A percentile compares a stretch with the other conserved stretches of the same genome.
Evolutionary conservation across 2,888 invertebrate genomes (phyloP).

Genomic region (Lissocephala sabroskyi): DNA sequence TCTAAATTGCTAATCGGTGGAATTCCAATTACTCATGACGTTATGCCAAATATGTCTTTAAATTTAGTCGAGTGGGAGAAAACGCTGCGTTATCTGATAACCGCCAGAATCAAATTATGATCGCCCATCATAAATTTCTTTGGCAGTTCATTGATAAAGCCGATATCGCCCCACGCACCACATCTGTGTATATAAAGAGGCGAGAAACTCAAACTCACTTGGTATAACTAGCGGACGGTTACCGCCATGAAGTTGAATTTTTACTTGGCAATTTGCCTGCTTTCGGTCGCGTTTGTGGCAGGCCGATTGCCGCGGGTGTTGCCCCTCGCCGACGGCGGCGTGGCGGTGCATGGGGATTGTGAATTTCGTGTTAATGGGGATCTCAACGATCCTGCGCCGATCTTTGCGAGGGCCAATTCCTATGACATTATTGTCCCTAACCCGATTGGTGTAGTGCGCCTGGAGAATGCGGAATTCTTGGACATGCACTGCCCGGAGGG

Average conservation of each 20-base stretch:
- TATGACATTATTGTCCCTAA: conserved; percentile 56
- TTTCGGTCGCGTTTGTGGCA: too few relatives aligned
- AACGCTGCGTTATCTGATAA: too few relatives aligned
- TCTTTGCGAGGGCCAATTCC: conserved; percentile 73
- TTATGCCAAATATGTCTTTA: too few relatives aligned
- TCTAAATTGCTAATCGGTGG: too few relatives aligned
- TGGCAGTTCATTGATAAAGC: too few relatives aligned
- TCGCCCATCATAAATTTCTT: too few relatives aligned
- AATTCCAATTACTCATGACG: too few relatives aligned
- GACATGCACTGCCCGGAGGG: conserved; percentile 62
- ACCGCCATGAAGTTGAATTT: conserved; percentile 35
- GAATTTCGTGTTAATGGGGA: conserved; percentile 57
- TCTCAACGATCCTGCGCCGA: conserved; percentile 75
- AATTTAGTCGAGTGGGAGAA: too few relatives aligned
- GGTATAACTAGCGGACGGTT: conserved; percentile 18
- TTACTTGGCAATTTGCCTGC: background rate
- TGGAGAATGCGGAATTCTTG: conserved; percentile 51
- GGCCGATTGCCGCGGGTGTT: conserved; percentile 35
- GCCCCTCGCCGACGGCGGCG: conserved; percentile 36
- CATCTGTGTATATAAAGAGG: too few relatives aligned
- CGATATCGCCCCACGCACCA: too few relatives aligned
- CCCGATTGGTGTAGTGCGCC: conserved; percentile 51
- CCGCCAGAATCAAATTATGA: too few relatives aligned
- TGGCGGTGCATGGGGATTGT: conserved; percentile 46
- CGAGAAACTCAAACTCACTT: too few relatives aligned